Base-by-base conservation (phyloP, 2,888 invertebrate genomes). In the Chaetoderma sp. region DNA sequence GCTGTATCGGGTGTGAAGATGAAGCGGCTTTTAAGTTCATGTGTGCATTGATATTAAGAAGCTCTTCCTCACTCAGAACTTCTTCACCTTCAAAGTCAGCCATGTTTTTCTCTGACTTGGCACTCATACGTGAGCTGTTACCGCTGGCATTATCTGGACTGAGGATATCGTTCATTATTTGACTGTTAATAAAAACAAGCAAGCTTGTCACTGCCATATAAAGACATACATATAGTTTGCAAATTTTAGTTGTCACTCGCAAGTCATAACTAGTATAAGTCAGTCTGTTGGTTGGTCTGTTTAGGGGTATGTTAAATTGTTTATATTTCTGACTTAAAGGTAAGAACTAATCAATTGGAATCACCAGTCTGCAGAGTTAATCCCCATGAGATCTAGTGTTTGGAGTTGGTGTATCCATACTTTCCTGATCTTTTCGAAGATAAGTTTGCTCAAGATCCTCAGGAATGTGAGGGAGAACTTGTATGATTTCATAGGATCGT, bases 81-180 rank as follows among this genome's bases (percentile, higher is more conserved):
- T 85, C 84, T 70, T 86, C 85, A 4, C 95, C 96, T 80, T 96
- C 96, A 80, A 96, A 93, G 86, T 96, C 96, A 0, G 94, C 95
- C 91, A 96, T 92, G 86, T 96, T 96, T 76, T 96, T 95, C 79
- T 95, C 95, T 1, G 95, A 95, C 87, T 96, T 95, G 76, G 93
- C 94, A 69, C 95, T 95, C 88, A 95, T 92, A 33, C 94, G 91
- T 0, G 95, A 95, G n/a, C 95, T 95, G 68, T 84, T 83, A 76
- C 95, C 94, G 80, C 95, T 95, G n/a, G 94, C 95, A 54, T 82
- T 80, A 47, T 83, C 83, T 4, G 83, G 80, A 67, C 90, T 86
- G 65, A 86, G 74, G 63, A 92, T 90, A 65, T 86, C 87, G 77
- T 92, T 91, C 88, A 91, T 90, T 72, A 91, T 86, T 67, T 91